phyloP scores from a whole-genome alignment of 2,797 vertebrate genomes.

The Epinephelus coioides region DNA sequence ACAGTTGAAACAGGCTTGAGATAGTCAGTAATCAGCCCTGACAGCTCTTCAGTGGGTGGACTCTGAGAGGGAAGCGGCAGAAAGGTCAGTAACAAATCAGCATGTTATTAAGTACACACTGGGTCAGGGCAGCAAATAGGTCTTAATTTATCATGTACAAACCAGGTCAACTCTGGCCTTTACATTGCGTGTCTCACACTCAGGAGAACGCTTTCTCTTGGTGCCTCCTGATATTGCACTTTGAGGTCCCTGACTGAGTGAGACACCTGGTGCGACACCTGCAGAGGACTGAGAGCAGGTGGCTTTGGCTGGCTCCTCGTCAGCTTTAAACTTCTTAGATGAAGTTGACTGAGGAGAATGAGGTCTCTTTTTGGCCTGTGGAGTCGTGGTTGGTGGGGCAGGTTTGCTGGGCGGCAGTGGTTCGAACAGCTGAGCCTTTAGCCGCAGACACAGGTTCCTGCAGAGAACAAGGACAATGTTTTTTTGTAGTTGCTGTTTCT shows the following conservation, averaged over 20 bases:
- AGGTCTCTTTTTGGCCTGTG: conserved; percentile 83
- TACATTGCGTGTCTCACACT: conserved; percentile 75
- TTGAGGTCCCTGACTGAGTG: conserved; percentile 84
- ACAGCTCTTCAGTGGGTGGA: too few species aligned
- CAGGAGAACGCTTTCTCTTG: conserved; percentile 85
- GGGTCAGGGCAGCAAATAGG: neutral
- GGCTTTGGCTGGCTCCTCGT: neutral
- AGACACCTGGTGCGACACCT: conserved; percentile 69
- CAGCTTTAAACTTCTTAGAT: conserved; percentile 42
- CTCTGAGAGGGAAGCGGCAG: too few species aligned
- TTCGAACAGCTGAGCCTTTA: conserved; percentile 63
- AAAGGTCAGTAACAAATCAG: conserved; percentile 71
- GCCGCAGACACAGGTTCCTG: neutral
- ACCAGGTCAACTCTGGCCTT: conserved; percentile 87
- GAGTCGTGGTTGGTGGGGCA: conserved; percentile 80
- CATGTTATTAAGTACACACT: neutral
- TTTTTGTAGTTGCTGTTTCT: too few species aligned
- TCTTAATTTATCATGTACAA: conserved; percentile 51
- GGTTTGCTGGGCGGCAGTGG: conserved; percentile 81
- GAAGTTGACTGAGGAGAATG: conserved; percentile 75
- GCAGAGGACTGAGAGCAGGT: conserved; percentile 70
- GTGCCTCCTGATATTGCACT: conserved; percentile 69
- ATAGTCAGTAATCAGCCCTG: conserved; percentile 80
- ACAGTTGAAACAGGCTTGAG: conserved; percentile 86
- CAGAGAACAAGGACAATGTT: neutral